Conservation (phyloP, 2,113 vertebrate genomes). For the Carassius auratus region DNA sequence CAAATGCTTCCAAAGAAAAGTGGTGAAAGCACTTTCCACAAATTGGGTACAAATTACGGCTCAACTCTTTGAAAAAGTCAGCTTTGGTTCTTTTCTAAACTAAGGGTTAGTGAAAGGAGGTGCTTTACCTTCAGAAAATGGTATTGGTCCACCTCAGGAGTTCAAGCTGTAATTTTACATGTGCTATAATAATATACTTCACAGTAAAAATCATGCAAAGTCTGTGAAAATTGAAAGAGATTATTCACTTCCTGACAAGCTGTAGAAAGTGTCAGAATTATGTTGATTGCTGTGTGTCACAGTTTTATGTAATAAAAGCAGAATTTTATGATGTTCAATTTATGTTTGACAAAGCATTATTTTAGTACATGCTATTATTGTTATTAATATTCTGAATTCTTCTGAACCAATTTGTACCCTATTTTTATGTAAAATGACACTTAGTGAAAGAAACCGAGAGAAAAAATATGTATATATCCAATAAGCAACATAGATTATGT, state of each 20-base stretch:
- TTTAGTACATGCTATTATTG: too few species aligned
- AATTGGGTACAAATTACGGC: neutral
- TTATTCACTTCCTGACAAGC: neutral
- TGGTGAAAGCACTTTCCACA: constrained; percentile 2
- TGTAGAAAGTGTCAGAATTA: neutral
- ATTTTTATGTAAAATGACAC: neutral
- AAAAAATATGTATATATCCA: neutral
- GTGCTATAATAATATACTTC: neutral
- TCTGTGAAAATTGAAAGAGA: neutral
- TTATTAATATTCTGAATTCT: too few species aligned
- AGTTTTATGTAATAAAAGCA: neutral
- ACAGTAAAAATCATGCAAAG: neutral
- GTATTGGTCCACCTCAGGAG: neutral
- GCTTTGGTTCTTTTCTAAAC: neutral
- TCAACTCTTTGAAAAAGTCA: neutral
- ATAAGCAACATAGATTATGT: neutral
- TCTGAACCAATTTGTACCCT: too few species aligned
- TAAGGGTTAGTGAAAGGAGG: neutral
- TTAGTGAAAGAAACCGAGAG: neutral
- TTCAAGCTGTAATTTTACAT: constrained; percentile 1
- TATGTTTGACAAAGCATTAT: neutral
- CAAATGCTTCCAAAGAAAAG: neutral
- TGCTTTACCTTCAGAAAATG: neutral
- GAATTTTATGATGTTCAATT: neutral
- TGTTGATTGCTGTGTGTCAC: neutral